Conservation (phyloP, 2,888 invertebrate genomes). For the Petrolisthes cinctipes region DNA sequence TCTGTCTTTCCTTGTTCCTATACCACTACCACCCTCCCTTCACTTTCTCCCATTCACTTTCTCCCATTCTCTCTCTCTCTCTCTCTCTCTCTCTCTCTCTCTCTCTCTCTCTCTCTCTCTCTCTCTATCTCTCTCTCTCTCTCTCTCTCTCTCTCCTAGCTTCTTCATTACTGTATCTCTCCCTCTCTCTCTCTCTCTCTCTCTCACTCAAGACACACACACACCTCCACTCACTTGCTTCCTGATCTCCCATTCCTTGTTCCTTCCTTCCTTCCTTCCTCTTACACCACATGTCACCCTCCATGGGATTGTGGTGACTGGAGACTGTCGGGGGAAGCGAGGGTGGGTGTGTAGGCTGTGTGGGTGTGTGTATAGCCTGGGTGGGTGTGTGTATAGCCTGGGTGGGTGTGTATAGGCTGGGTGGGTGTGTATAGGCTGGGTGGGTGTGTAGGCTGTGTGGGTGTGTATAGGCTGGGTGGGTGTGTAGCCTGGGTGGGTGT, state of each 20-base stretch:
- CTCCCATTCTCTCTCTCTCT: too few species aligned
- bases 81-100: background rate
- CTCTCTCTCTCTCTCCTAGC: too few species aligned
- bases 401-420: background rate
- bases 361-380: background rate
- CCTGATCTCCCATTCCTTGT: background rate
- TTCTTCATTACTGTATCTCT: too few species aligned
- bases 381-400: background rate
- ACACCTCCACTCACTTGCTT: too few species aligned
- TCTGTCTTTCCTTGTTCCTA: too few species aligned
- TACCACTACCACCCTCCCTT: too few species aligned
- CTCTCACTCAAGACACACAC: too few species aligned
- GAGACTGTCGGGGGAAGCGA: background rate
- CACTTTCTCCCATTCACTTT: too few species aligned
- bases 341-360: background rate
- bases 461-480: background rate
- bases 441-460: background rate
- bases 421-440: background rate
- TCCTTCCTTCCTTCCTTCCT: background rate
- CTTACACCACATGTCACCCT: too few species aligned
- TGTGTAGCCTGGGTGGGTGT: background rate
- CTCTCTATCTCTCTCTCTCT: background rate
- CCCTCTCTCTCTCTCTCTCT: too few species aligned
- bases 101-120: background rate
- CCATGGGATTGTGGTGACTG: background rate